Conservation (phyloP, 2,797 vertebrate species). For the Falco concolor region DNA sequence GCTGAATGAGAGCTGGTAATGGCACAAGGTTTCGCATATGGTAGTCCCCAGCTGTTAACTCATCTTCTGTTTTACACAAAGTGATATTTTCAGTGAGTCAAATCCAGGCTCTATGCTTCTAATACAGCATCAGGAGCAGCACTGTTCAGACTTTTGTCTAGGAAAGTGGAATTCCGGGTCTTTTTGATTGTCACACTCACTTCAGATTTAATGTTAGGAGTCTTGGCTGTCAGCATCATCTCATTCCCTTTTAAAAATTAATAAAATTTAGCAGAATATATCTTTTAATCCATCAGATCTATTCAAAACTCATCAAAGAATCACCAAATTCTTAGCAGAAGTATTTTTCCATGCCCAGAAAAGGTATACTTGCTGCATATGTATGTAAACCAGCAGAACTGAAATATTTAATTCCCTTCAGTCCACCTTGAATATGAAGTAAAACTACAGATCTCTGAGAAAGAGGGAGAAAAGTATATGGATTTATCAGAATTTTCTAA, state of each 20-base stretch:
- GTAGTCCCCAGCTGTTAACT: neutral
- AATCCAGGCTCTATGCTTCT: neutral
- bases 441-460: neutral
- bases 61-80: neutral
- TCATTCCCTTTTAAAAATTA: neutral
- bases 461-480: neutral
- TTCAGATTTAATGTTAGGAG: neutral
- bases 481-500: neutral
- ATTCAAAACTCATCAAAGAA: neutral
- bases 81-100: neutral
- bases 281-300: neutral
- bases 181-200: neutral
- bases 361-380: neutral
- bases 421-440: neutral
- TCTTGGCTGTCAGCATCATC: neutral
- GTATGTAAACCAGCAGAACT: neutral
- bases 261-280: neutral
- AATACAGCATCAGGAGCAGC: neutral
- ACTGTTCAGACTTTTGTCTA: neutral
- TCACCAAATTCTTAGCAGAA: neutral
- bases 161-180: neutral
- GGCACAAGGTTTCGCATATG: neutral
- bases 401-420: neutral
- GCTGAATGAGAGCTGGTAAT: neutral
- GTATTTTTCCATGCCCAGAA: neutral